These are phyloP conservation scores for Potamarius usumacintae DNA, from an alignment of 2,113 vertebrate genomes.

Conservation along the genomic window DNA sequence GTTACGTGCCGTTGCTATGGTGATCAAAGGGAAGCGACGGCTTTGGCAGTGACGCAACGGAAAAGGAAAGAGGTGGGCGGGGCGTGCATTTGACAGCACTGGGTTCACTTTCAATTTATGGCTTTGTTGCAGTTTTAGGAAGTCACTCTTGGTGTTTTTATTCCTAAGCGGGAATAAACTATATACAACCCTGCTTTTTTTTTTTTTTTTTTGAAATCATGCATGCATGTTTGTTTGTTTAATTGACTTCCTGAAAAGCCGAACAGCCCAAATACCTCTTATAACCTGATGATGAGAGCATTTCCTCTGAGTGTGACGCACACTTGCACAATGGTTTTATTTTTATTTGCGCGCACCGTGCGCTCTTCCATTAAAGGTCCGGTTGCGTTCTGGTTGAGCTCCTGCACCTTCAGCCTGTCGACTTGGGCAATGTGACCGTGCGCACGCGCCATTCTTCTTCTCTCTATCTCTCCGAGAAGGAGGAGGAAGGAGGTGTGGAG, in stretches of 20 bases:
- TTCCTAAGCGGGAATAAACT: neutral
- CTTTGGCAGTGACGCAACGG: conserved; percentile 52
- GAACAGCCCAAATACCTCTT: neutral
- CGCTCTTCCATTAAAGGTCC: neutral
- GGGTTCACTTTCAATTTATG: neutral
- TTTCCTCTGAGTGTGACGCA: neutral
- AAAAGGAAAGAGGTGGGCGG: conserved; percentile 2
- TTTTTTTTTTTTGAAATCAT: too few species aligned
- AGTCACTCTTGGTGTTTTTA: too few species aligned
- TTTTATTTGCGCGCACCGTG: neutral
- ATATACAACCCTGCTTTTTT: neutral
- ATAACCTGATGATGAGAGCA: neutral
- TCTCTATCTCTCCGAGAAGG: neutral
- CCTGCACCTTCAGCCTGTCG: neutral
- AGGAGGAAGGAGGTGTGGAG: neutral
- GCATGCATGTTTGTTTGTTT: neutral
- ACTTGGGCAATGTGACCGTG: conserved; percentile 5
- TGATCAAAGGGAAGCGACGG: conserved; percentile 43
- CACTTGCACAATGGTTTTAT: neutral
- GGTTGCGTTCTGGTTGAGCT: neutral
- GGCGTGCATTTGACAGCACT: neutral
- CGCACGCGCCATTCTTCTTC: neutral
- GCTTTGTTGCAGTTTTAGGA: neutral
- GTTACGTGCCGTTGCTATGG: conserved; percentile 56
- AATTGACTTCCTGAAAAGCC: neutral